Conservation (phyloP, 2,113 vertebrate genomes). For the Psilopogon haemacephalus region DNA sequence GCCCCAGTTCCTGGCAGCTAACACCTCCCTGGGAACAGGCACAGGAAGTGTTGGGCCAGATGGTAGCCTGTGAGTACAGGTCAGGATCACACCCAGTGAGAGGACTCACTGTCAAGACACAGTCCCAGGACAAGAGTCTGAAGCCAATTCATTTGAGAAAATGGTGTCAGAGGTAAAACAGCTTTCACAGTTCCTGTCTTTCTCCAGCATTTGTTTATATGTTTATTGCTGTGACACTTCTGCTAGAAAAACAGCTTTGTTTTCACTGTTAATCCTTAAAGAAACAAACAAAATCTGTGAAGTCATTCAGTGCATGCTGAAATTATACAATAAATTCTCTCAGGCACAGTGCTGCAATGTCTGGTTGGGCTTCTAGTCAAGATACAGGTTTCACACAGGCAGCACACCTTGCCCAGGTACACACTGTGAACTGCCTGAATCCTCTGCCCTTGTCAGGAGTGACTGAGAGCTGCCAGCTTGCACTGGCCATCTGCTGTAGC, state of each 20-base stretch:
- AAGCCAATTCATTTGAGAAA: background rate
- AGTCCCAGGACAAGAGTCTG: background rate
- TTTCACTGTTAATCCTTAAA: background rate
- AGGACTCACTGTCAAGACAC: background rate
- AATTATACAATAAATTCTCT: background rate
- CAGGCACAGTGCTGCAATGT: background rate
- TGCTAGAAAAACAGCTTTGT: background rate
- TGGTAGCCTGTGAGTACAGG: fast-evolving
- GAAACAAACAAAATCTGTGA: background rate
- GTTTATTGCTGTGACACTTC: background rate
- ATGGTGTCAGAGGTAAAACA: background rate
- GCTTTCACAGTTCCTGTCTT: background rate
- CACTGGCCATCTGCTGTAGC: fast-evolving
- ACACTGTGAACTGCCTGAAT: background rate
- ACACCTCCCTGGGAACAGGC: background rate
- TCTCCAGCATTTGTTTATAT: background rate
- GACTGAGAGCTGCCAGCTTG: background rate
- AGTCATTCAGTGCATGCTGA: background rate
- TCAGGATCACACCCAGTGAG: background rate
- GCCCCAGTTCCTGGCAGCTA: fast-evolving
- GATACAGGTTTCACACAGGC: no score
- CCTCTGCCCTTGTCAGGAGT: fast-evolving
- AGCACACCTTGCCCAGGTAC: fast-evolving
- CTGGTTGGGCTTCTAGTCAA: background rate
- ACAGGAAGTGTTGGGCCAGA: fast-evolving